A percentile compares a stretch with the other conserved stretches of the same genome.
Conservation (phyloP, 2,888 invertebrate genomes). For the Acrobasis suavella region DNA sequence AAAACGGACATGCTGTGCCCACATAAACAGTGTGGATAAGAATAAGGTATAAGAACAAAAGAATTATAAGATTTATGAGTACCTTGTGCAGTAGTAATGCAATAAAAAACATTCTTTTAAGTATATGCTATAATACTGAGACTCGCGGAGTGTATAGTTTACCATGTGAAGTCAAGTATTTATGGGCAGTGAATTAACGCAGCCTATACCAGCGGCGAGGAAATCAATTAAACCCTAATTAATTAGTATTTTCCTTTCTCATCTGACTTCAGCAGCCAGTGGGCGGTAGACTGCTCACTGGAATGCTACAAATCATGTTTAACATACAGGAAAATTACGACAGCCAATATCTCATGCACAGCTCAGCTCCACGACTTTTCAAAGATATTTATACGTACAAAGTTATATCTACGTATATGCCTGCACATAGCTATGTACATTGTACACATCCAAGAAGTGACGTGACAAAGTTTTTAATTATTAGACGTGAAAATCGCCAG, state of each 20-base stretch:
- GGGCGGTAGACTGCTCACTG: constrained; percentile 5
- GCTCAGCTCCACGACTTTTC: constrained; percentile 9
- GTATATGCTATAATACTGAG: too few relatives aligned
- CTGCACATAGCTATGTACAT: constrained; percentile 31
- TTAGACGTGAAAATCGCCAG: constrained; percentile 80
- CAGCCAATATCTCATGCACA: constrained; percentile 6
- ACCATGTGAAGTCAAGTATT: not conserved
- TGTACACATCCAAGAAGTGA: constrained; percentile 53
- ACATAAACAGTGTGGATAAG: too few relatives aligned
- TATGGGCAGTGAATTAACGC: not conserved
- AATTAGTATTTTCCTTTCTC: constrained; percentile 23
- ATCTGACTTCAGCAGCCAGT: constrained; percentile 5
- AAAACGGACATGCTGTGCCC: too few relatives aligned
- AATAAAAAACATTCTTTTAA: too few relatives aligned
- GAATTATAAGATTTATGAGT: too few relatives aligned
- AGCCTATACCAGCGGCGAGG: not conserved
- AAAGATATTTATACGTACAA: constrained; percentile 16
- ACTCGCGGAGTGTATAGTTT: not conserved
- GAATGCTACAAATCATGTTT: constrained; percentile 22
- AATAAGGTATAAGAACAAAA: too few relatives aligned
- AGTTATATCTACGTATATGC: constrained; percentile 8
- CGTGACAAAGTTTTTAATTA: constrained; percentile 81
- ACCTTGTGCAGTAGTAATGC: too few relatives aligned
- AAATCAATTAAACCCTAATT: constrained; percentile 24
- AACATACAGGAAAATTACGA: constrained; percentile 16